Evolutionary conservation across 1,140 invertebrate genomes (phyloP).

Genomic region (Druon quercuslanigerum): DNA sequence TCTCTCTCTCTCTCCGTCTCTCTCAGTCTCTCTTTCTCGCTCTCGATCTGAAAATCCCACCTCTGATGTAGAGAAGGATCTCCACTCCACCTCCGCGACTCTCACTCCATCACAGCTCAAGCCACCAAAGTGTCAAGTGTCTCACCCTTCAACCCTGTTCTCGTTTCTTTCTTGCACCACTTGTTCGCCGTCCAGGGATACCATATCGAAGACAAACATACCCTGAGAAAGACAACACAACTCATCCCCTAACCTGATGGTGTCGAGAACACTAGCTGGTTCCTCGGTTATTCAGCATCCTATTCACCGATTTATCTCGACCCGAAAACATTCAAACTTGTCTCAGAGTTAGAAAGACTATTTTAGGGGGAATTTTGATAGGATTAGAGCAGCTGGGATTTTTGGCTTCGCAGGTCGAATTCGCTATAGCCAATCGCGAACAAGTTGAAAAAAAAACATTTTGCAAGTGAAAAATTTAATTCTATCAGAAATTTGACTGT

Average conservation of each 20-base stretch:
- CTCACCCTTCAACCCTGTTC: slow-evolving; percentile 46
- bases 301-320: slow-evolving; percentile 2
- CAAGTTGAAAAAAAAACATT: no score
- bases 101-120: slow-evolving; percentile 60
- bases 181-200: slow-evolving; percentile 35
- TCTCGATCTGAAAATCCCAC: slow-evolving; percentile 47
- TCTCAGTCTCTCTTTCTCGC: slow-evolving; percentile 53
- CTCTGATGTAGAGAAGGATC: slow-evolving; percentile 33
- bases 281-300: background rate
- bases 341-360: background rate
- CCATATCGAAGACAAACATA: slow-evolving; percentile 54
- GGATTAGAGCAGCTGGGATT: no score
- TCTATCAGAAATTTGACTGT: no score
- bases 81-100: slow-evolving; percentile 49
- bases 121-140: slow-evolving; percentile 69
- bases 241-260: slow-evolving; percentile 1
- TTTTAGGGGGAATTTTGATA: no score
- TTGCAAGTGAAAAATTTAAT: no score
- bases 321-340: background rate
- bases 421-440: no score
- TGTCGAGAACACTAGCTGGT: background rate
- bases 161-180: slow-evolving; percentile 42
- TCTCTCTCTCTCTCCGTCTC: slow-evolving; percentile 40
- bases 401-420: no score
- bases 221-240: slow-evolving; percentile 19